These are phyloP conservation scores for Petrolisthes cinctipes DNA, from an alignment of 2,888 invertebrate species.

Conservation along the genomic window DNA sequence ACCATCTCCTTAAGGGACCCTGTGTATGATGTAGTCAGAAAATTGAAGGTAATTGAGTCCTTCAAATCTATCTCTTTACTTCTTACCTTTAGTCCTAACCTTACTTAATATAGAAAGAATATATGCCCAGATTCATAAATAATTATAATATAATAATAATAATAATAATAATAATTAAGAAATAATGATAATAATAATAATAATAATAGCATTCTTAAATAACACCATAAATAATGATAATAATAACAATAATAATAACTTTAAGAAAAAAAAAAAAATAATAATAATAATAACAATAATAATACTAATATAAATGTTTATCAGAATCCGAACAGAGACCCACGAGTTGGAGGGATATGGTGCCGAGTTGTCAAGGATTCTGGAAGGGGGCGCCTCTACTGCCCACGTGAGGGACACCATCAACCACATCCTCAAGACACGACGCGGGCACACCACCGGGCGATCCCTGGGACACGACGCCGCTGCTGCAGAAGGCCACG, in stretches of 20 bases:
- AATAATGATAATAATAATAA: no score
- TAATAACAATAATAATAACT: not conserved
- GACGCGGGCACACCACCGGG: not conserved
- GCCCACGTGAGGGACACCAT: conserved; percentile 41
- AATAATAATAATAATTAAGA: no score
- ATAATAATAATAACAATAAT: not conserved
- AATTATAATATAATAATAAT: no score
- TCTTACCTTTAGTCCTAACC: no score
- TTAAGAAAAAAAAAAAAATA: not conserved
- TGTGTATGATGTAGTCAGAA: no score
- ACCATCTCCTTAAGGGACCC: no score
- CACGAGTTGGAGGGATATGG: conserved; percentile 63
- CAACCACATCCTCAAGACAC: conserved; percentile 25
- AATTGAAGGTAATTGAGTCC: no score
- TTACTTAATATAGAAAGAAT: no score
- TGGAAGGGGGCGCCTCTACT: conserved; percentile 40
- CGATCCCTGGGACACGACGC: not conserved
- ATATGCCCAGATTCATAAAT: no score
- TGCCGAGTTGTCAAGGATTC: conserved; percentile 36
- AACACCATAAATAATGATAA: not conserved
- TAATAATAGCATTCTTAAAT: no score
- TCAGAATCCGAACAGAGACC: conserved; percentile 58
- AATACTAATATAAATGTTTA: not conserved
- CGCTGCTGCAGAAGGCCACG: not conserved
- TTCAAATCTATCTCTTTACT: no score